These are phyloP conservation scores for Falcunculus frontatus DNA, from an alignment of 2,113 vertebrate genomes.

Conservation along the genomic window DNA sequence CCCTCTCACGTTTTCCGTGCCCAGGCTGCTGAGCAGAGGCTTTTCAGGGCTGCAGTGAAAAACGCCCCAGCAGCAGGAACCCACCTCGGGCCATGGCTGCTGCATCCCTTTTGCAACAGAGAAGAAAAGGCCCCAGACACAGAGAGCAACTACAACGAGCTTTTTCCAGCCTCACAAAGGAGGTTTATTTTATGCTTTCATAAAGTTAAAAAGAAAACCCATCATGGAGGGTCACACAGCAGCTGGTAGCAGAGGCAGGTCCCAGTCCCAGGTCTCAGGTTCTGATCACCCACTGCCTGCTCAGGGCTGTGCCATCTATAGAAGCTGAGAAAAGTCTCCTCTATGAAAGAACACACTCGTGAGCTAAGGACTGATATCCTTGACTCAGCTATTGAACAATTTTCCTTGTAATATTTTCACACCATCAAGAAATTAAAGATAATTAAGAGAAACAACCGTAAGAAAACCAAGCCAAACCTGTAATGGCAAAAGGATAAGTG, in stretches of 20 bases:
- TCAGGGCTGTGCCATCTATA: not conserved
- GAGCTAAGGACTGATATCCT: not conserved
- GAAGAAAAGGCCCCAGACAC: not conserved
- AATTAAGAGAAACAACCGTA: not conserved
- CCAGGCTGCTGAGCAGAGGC: not conserved
- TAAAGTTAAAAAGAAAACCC: not conserved
- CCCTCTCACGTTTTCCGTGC: not conserved
- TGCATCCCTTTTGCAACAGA: not conserved
- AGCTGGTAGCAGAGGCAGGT: not conserved
- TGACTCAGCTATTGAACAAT: not conserved
- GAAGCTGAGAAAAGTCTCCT: not conserved
- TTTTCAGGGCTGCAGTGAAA: not conserved
- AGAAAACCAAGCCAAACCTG: not conserved
- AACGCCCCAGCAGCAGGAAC: not conserved
- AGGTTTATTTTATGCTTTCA: not conserved
- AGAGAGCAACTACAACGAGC: not conserved
- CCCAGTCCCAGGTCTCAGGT: not conserved
- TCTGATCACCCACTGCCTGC: not conserved
- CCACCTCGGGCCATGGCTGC: not conserved
- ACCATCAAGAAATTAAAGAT: not conserved
- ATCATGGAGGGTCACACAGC: fast-evolving
- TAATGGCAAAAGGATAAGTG: not conserved
- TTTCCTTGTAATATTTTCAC: not conserved
- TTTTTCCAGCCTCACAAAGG: not conserved
- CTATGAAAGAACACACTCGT: not conserved